Percentiles rank a stretch among this genome's conserved stretches.
Conservation (phyloP, 2,888 invertebrate species). For the Maniola hyperantus region DNA sequence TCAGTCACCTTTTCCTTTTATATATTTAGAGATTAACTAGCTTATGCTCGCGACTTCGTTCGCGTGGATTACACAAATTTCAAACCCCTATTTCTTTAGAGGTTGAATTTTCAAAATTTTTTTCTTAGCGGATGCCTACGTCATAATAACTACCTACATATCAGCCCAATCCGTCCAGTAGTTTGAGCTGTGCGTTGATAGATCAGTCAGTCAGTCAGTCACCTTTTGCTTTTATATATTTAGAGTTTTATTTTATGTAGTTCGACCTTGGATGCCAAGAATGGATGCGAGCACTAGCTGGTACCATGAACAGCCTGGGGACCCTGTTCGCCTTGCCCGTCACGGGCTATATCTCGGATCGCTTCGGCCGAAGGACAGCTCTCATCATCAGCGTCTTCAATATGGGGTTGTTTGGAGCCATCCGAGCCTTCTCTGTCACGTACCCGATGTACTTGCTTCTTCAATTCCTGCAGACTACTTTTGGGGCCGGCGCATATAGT, state of each 20-base stretch:
- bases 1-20: too few relatives aligned
- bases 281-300: constrained; percentile 85
- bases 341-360: constrained; percentile 85
- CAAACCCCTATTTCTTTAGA: too few relatives aligned
- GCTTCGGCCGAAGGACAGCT: constrained; percentile 67
- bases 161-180: too few relatives aligned
- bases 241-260: constrained; percentile 63
- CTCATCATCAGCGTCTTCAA: constrained; percentile 60
- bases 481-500: constrained; percentile 81
- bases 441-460: constrained; percentile 79
- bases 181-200: too few relatives aligned
- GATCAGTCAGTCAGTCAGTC: too few relatives aligned
- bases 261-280: constrained; percentile 81
- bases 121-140: too few relatives aligned
- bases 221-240: too few relatives aligned
- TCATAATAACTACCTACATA: too few relatives aligned
- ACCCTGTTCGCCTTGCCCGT: constrained; percentile 84
- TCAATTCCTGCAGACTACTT: constrained; percentile 79
- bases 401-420: constrained; percentile 72
- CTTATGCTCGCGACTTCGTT: too few relatives aligned
- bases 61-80: too few relatives aligned
- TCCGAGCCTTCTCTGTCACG: constrained; percentile 80
- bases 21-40: too few relatives aligned
- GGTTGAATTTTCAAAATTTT: too few relatives aligned
- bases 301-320: constrained; percentile 85